Evolutionary conservation across 2,888 invertebrate species (phyloP).

Genomic region (Mesorhabditis belari): DNA sequence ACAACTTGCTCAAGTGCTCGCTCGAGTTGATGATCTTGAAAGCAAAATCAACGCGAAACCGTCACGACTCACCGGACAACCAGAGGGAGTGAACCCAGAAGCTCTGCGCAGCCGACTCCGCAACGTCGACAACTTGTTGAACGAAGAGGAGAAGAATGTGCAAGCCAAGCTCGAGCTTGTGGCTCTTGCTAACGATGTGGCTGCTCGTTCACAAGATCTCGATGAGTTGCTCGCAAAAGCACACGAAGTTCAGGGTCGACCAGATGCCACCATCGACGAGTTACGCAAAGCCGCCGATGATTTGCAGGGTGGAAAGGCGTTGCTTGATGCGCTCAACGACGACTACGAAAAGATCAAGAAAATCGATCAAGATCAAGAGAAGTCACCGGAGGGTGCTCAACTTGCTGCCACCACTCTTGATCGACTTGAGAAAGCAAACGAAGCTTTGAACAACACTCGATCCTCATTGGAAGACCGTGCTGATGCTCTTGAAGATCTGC

Average conservation of each 20-base stretch:
- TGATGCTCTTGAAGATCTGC: conserved; percentile 2
- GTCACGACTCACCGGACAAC: not conserved
- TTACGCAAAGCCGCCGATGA: not conserved
- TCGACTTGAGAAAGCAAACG: conserved; percentile 12
- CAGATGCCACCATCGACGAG: not conserved
- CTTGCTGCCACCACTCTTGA: not conserved
- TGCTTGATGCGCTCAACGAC: not conserved
- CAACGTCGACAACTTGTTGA: not conserved
- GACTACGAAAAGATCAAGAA: not conserved
- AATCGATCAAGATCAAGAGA: not conserved
- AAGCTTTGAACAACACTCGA: conserved; percentile 10
- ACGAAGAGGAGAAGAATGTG: not conserved
- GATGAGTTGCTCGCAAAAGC: not conserved
- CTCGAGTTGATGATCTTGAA: not conserved
- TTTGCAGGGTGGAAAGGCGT: not conserved
- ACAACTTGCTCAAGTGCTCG: not conserved
- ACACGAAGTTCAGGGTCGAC: not conserved
- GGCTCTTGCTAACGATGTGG: not conserved
- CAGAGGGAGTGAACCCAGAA: not conserved
- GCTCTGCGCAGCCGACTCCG: not conserved
- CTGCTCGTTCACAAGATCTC: not conserved
- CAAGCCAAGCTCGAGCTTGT: not conserved
- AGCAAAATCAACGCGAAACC: not conserved
- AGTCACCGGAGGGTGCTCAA: not conserved
- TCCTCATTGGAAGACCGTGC: not conserved